Conservation (phyloP, 1,140 invertebrate species). For the Tyrophagus putrescentiae region DNA sequence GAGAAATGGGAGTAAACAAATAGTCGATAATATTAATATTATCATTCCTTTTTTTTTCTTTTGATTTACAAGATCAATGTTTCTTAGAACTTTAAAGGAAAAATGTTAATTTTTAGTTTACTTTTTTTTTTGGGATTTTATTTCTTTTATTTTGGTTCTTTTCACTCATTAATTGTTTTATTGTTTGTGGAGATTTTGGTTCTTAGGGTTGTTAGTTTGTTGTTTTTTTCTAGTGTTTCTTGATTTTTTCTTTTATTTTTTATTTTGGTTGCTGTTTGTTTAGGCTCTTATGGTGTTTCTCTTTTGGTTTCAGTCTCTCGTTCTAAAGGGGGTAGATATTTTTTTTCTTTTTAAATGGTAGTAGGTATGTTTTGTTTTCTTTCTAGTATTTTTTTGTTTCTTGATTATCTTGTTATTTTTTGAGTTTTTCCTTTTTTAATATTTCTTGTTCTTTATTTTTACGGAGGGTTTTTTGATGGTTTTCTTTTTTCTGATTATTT, state of each 20-base stretch:
- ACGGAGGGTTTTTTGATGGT: slow-evolving; percentile 39
- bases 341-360: background rate
- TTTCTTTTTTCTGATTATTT: slow-evolving; percentile 27
- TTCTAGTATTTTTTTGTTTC: slow-evolving; percentile 44
- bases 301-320: background rate
- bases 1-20: background rate
- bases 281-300: background rate
- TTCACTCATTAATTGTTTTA: slow-evolving; percentile 48
- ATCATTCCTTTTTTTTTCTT: background rate
- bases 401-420: background rate
- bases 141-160: slow-evolving; percentile 42
- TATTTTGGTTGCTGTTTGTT: slow-evolving; percentile 33
- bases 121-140: slow-evolving; percentile 38
- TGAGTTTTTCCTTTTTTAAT: background rate
- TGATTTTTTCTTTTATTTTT: slow-evolving; percentile 37
- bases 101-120: slow-evolving; percentile 37
- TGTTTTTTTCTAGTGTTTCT: background rate
- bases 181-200: slow-evolving; percentile 46
- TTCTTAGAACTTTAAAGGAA: slow-evolving; percentile 9
- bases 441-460: background rate
- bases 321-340: background rate
- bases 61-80: slow-evolving; percentile 1
- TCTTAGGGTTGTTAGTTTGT: background rate
- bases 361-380: slow-evolving; percentile 4
- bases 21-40: background rate